These are phyloP conservation scores for Chymomyza costata DNA, from an alignment of 1,140 invertebrate species.

Conservation along the genomic window DNA sequence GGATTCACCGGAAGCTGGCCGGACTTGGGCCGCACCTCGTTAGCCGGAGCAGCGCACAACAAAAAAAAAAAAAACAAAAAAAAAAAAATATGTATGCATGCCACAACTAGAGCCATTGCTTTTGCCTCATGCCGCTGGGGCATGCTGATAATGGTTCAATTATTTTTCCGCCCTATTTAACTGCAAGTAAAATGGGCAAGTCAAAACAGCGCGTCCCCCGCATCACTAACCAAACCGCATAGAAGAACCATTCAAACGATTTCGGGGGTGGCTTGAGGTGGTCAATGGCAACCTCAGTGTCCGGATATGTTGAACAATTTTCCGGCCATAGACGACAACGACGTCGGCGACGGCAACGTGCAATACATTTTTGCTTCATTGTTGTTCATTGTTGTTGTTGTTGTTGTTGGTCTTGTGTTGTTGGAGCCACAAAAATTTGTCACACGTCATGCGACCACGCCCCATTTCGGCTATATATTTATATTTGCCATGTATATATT, in stretches of 20 bases:
- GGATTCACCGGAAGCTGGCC: neutral
- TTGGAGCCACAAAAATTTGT: slow-evolving; percentile 59
- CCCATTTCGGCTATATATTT: slow-evolving; percentile 29
- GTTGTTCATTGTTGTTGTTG: slow-evolving; percentile 2
- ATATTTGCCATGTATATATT: too few relatives aligned
- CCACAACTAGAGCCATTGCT: too few relatives aligned
- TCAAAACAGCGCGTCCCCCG: slow-evolving; percentile 3
- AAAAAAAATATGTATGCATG: too few relatives aligned
- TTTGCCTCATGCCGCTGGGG: slow-evolving; percentile 3
- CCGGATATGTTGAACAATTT: slow-evolving; percentile 65
- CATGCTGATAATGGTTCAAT: slow-evolving; percentile 72
- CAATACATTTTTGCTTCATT: slow-evolving; percentile 31
- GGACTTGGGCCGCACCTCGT: too few relatives aligned
- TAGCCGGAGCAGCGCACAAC: too few relatives aligned
- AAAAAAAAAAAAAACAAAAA: too few relatives aligned
- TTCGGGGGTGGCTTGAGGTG: too few relatives aligned
- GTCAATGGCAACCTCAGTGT: slow-evolving; percentile 45
- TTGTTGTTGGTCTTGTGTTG: slow-evolving; percentile 38
- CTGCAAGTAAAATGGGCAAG: slow-evolving; percentile 51
- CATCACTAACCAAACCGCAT: neutral
- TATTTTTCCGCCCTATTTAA: slow-evolving; percentile 74
- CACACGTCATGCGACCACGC: slow-evolving; percentile 56
- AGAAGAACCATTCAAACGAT: too few relatives aligned
- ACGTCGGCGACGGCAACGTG: too few relatives aligned
- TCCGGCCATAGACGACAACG: slow-evolving; percentile 56